These are phyloP conservation scores for Asbolus verrucosus DNA, from an alignment of 1,140 invertebrate genomes.

Conservation along the genomic window DNA sequence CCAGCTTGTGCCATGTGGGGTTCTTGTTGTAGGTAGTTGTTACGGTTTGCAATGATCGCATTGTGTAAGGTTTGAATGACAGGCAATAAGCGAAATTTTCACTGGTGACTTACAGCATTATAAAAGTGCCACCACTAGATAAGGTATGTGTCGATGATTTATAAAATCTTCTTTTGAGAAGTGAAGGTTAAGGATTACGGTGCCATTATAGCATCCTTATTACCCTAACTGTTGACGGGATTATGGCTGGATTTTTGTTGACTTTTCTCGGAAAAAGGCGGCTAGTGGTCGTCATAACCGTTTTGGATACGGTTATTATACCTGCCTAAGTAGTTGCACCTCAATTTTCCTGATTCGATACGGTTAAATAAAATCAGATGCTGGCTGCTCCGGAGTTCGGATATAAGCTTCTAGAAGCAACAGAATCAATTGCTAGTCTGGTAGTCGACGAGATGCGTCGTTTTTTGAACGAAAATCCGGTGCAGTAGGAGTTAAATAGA, in stretches of 20 bases:
- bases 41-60: too few species aligned
- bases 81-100: slow-evolving; percentile 20
- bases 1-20: too few species aligned
- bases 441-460: slow-evolving; percentile 1
- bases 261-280: slow-evolving; percentile 5
- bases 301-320: slow-evolving; percentile 22
- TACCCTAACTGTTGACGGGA: background rate
- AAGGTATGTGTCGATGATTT: slow-evolving; percentile 10
- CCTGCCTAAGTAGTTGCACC: background rate
- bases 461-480: slow-evolving; percentile 35
- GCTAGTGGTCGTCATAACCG: slow-evolving; percentile 5
- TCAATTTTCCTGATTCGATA: slow-evolving; percentile 18
- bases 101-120: background rate
- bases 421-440: too few species aligned
- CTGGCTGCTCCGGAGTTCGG: background rate
- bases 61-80: slow-evolving; percentile 24
- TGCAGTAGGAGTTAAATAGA: slow-evolving; percentile 31
- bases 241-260: background rate
- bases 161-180: slow-evolving; percentile 18
- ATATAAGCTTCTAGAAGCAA: slow-evolving; percentile 14
- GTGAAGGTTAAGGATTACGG: slow-evolving; percentile 25
- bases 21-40: too few species aligned
- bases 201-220: slow-evolving; percentile 3
- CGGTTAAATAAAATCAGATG: background rate
- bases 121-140: too few species aligned